These are phyloP conservation scores for Pseudomyrmex concolor DNA, from an alignment of 1,140 invertebrate species.

Conservation along the genomic window DNA sequence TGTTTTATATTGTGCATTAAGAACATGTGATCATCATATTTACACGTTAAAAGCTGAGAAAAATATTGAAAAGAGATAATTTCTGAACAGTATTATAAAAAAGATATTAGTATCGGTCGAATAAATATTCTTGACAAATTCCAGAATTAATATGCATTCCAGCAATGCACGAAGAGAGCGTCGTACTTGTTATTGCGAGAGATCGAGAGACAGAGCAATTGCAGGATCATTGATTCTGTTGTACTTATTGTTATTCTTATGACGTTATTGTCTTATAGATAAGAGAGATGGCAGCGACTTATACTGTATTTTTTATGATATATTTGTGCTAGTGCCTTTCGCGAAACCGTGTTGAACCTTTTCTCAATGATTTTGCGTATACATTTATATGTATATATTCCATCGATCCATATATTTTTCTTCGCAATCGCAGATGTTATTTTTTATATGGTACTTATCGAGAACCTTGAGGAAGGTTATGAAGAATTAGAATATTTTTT, in stretches of 20 bases:
- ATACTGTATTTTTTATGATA: slow-evolving; percentile 46
- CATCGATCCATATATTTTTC: slow-evolving; percentile 52
- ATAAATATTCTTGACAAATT: neutral
- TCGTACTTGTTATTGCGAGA: neutral
- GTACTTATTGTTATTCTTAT: neutral
- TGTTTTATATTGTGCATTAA: slow-evolving; percentile 1
- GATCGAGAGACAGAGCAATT: neutral
- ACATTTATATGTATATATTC: neutral
- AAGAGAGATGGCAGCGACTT: neutral
- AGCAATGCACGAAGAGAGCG: neutral
- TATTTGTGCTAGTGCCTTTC: slow-evolving; percentile 47
- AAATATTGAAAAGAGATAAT: neutral
- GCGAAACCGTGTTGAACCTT: slow-evolving; percentile 32
- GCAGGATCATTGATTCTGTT: neutral
- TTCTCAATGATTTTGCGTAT: slow-evolving; percentile 57
- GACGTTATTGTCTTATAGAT: neutral
- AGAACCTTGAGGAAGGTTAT: neutral
- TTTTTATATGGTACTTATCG: neutral
- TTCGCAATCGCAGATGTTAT: neutral
- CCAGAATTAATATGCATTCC: neutral
- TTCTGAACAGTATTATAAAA: slow-evolving; percentile 20
- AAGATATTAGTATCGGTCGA: neutral
- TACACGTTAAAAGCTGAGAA: neutral
- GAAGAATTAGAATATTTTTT: neutral
- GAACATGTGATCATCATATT: neutral